Conservation (phyloP, 1,140 invertebrate genomes). For the Globodera ellingtonae region DNA sequence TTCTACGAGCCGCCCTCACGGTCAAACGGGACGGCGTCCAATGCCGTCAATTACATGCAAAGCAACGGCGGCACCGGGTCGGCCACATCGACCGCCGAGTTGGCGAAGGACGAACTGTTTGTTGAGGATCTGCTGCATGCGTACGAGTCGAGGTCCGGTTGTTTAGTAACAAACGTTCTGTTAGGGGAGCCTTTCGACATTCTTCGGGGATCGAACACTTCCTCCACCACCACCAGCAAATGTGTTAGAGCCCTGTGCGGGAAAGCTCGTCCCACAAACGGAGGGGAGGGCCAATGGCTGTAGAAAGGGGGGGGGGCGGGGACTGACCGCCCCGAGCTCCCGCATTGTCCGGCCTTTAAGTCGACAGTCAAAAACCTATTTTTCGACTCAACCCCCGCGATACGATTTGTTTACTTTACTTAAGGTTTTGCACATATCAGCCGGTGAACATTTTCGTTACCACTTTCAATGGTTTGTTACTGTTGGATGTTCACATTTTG, state of each 20-base stretch:
- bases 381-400: background rate
- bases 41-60: background rate
- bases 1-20: background rate
- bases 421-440: constrained; percentile 58
- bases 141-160: constrained; percentile 36
- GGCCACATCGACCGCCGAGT: constrained; percentile 9
- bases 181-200: no score
- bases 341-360: no score
- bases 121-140: constrained; percentile 57
- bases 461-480: constrained; percentile 56
- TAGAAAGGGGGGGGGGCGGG: no score
- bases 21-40: background rate
- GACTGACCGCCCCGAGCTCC: no score
- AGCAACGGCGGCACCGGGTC: constrained; percentile 8
- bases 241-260: no score
- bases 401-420: constrained; percentile 14
- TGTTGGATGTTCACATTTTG: background rate
- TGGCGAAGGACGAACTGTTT: constrained; percentile 41
- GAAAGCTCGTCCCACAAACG: no score
- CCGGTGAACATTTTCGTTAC: constrained; percentile 53
- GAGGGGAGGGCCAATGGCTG: no score
- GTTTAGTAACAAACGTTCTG: no score
- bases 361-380: no score
- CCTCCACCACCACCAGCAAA: no score
- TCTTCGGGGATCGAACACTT: no score